Evolutionary conservation across 2,888 invertebrate species (phyloP).

Genomic region (Plagodis pulveraria): DNA sequence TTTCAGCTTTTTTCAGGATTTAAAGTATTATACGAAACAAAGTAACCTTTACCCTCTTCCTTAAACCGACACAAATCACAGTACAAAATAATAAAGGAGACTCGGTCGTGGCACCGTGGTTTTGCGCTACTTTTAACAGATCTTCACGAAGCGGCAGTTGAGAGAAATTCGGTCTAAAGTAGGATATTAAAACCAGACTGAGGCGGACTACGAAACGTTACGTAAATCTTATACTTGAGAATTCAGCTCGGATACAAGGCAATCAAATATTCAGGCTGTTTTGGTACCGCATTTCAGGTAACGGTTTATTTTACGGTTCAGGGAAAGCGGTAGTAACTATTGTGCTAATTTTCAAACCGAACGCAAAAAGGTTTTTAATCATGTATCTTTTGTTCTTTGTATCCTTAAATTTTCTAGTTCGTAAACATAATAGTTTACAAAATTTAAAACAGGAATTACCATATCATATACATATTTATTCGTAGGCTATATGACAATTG

Average conservation of each 20-base stretch:
- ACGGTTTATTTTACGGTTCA: conserved; percentile 14
- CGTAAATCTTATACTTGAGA: conserved; percentile 46
- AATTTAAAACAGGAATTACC: neutral
- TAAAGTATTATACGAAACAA: too few relatives aligned
- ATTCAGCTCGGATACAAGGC: conserved; percentile 50
- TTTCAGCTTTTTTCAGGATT: too few relatives aligned
- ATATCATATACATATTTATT: too few relatives aligned
- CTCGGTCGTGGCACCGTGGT: neutral
- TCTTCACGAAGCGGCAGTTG: conserved; percentile 22
- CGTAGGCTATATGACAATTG: too few relatives aligned
- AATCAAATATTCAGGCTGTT: conserved; percentile 59
- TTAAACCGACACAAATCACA: neutral
- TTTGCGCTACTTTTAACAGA: conserved; percentile 7
- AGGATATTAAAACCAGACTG: conserved; percentile 35
- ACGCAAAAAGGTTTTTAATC: neutral
- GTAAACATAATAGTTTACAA: neutral
- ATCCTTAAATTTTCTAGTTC: too few relatives aligned
- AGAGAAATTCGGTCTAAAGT: conserved; percentile 22
- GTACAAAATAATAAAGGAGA: neutral
- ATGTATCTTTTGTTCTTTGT: too few relatives aligned
- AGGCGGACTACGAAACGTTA: conserved; percentile 32
- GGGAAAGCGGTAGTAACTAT: neutral
- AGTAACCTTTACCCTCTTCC: neutral
- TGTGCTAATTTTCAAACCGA: conserved; percentile 1
- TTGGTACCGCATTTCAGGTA: conserved; percentile 31